Conservation (phyloP, 2,797 vertebrate genomes). For the Hemitrygon akajei region DNA sequence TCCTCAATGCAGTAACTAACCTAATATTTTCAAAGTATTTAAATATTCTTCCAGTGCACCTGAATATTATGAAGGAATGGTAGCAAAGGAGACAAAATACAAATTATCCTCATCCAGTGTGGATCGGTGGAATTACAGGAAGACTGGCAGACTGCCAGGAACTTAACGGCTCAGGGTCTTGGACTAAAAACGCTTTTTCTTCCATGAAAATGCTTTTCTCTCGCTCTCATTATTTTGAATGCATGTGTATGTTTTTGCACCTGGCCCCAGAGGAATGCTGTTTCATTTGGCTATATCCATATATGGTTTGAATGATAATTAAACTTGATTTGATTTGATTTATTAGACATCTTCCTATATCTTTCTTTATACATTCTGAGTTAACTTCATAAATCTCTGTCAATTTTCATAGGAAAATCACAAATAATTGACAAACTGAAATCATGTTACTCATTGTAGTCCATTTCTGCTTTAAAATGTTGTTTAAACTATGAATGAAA, state of each 20-base stretch:
- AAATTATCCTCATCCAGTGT: neutral
- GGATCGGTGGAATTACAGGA: too few relatives aligned
- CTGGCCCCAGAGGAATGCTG: too few relatives aligned
- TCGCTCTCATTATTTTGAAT: too few relatives aligned
- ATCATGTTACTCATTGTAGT: neutral
- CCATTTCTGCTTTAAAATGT: neutral
- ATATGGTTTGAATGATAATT: too few relatives aligned
- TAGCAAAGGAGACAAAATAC: neutral
- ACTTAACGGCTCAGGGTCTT: too few relatives aligned
- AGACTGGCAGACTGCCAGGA: too few relatives aligned
- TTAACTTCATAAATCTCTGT: neutral
- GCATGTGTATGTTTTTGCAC: too few relatives aligned
- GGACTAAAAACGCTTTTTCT: too few relatives aligned
- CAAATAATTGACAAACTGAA: neutral
- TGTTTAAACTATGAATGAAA: neutral
- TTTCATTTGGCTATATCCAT: too few relatives aligned
- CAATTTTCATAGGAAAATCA: neutral
- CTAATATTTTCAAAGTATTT: neutral
- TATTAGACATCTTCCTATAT: neutral
- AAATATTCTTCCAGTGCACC: neutral
- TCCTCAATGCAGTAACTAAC: neutral
- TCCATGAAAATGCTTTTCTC: too few relatives aligned
- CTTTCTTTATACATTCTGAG: neutral
- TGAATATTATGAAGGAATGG: neutral
- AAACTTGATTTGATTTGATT: too few relatives aligned